phyloP scores from a whole-genome alignment of 2,113 vertebrate species.

The Melospiza georgiana region DNA sequence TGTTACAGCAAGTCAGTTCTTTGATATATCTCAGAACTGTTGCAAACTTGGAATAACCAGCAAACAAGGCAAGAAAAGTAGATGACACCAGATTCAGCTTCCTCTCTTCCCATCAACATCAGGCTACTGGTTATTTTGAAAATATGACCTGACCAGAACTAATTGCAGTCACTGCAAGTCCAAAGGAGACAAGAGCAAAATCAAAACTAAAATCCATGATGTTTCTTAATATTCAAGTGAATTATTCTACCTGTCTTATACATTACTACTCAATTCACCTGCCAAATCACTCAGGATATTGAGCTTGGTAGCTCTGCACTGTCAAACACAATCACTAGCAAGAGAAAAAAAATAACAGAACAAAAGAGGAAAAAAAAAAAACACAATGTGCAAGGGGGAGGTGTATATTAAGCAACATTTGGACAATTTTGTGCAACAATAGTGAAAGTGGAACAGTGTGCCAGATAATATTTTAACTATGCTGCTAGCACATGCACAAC shows the following conservation, averaged over 20 bases:
- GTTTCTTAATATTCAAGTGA: neutral
- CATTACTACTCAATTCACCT: neutral
- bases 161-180: neutral
- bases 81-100: neutral
- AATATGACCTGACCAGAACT: neutral
- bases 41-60: neutral
- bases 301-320: neutral
- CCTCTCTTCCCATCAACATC: neutral
- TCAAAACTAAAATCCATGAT: neutral
- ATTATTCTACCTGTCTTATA: neutral
- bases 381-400: accelerated
- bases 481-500: neutral
- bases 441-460: neutral
- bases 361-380: neutral
- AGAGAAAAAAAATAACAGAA: neutral
- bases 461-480: neutral
- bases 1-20: neutral
- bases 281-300: neutral
- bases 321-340: neutral
- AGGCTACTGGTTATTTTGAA: neutral
- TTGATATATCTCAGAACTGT: neutral
- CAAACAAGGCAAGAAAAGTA: neutral
- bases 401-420: neutral
- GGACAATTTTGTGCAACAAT: neutral
- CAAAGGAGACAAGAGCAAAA: neutral